Conservation (phyloP, 2,888 invertebrate species). For the Lysandra coridon region DNA sequence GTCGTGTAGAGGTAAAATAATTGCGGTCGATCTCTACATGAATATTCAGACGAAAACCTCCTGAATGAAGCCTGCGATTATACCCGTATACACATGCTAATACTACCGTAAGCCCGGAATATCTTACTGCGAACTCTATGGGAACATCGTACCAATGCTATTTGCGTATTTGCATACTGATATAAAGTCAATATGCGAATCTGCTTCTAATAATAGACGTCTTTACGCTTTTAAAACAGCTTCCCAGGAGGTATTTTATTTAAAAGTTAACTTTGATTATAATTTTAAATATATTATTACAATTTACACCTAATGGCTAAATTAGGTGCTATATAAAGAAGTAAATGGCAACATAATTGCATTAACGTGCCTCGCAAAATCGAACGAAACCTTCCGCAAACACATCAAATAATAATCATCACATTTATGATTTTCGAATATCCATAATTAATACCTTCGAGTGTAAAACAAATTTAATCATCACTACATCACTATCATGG, state of each 20-base stretch:
- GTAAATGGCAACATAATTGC: background rate
- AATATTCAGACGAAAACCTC: conserved; percentile 46
- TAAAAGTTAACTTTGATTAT: background rate
- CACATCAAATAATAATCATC: background rate
- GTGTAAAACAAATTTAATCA: conserved; percentile 32
- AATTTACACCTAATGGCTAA: background rate
- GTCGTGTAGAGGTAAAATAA: background rate
- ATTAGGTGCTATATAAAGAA: background rate
- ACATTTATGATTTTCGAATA: conserved; percentile 22
- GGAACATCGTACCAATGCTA: conserved; percentile 18
- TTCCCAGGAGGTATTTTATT: background rate
- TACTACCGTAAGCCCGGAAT: conserved; percentile 21
- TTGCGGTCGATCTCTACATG: conserved; percentile 46
- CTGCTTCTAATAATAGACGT: background rate
- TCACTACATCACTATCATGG: conserved; percentile 50
- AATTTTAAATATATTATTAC: background rate
- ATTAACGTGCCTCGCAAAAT: background rate
- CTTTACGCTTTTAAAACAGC: background rate
- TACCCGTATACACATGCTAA: conserved; percentile 27
- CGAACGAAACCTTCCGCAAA: conserved; percentile 7
- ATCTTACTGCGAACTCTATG: conserved; percentile 9
- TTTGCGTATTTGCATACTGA: conserved; percentile 15
- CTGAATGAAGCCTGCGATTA: conserved; percentile 29
- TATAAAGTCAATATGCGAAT: conserved; percentile 12
- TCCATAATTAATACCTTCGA: conserved; percentile 26